Evolutionary conservation across 2,888 invertebrate genomes (phyloP).

Genomic region (Aporophyla nigra): DNA sequence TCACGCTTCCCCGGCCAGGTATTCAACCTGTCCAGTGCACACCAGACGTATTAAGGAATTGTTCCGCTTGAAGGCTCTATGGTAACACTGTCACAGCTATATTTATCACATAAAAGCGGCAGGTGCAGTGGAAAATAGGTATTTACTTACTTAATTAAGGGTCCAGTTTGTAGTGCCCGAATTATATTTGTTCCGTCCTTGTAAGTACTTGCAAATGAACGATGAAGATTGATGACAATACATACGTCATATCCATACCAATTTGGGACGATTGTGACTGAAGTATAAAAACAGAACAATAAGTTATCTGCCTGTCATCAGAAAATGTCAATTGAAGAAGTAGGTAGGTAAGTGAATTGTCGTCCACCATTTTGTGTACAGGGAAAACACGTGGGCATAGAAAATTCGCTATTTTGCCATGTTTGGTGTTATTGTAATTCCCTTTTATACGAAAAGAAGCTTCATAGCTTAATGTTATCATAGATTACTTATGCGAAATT

Average conservation of each 20-base stretch:
- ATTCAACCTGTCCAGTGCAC: background rate
- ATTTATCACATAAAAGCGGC: background rate
- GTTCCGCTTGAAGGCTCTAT: background rate
- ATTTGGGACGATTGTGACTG: slow-evolving; percentile 43
- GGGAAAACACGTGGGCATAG: background rate
- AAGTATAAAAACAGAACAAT: slow-evolving; percentile 32
- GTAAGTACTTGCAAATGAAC: slow-evolving; percentile 28
- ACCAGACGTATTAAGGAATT: background rate
- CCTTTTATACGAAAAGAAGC: background rate
- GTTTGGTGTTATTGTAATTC: background rate
- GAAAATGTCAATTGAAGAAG: slow-evolving; percentile 31
- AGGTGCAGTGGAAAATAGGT: background rate
- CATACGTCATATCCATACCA: slow-evolving; percentile 36
- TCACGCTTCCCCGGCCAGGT: background rate
- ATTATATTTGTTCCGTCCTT: slow-evolving; percentile 10
- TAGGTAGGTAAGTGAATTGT: background rate
- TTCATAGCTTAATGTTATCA: slow-evolving; percentile 1
- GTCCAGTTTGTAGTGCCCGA: background rate
- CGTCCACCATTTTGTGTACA: background rate
- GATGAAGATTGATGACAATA: slow-evolving; percentile 43
- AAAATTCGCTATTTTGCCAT: background rate
- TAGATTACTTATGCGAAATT: background rate
- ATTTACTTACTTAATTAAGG: background rate
- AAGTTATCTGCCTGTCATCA: slow-evolving; percentile 27
- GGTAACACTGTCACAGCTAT: background rate